phyloP scores from a whole-genome alignment of 2,113 vertebrate genomes.

The Misgurnus mizolepis region DNA sequence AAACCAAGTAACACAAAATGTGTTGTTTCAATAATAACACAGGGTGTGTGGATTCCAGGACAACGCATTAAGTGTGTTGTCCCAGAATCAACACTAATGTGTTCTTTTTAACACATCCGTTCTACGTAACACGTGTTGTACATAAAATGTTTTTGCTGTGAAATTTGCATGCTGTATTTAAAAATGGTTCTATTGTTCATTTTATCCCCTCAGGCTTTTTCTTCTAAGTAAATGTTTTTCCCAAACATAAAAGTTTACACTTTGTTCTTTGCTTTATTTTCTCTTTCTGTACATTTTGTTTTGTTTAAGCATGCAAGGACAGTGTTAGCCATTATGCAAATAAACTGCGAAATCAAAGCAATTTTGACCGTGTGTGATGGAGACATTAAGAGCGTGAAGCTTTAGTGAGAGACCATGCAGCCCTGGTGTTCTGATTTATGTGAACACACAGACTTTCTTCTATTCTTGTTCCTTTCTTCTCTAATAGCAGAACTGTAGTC shows the following conservation, averaged over 20 bases:
- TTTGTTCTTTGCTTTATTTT: constrained; percentile 33
- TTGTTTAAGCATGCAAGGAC: background rate
- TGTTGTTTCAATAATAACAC: no score
- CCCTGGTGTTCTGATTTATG: constrained; percentile 24
- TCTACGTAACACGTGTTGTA: no score
- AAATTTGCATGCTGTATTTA: no score
- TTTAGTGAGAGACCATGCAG: constrained; percentile 15
- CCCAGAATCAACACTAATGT: no score
- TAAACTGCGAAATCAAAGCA: constrained; percentile 29
- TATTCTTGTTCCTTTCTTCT: background rate
- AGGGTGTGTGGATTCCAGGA: no score
- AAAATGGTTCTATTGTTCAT: no score
- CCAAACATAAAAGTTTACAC: background rate
- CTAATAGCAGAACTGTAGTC: background rate
- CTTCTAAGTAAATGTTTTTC: background rate
- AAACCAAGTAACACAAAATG: no score
- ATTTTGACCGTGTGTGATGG: constrained; percentile 28
- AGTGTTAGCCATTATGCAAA: constrained; percentile 18
- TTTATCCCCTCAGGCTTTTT: background rate
- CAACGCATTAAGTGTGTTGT: no score
- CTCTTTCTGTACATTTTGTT: constrained; percentile 3
- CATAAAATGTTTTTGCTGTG: no score
- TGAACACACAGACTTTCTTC: constrained; percentile 9
- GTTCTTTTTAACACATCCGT: no score
- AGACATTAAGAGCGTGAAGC: constrained; percentile 3